These are phyloP conservation scores for Nannoperca australis DNA, from an alignment of 2,797 vertebrate genomes.

Conservation along the genomic window DNA sequence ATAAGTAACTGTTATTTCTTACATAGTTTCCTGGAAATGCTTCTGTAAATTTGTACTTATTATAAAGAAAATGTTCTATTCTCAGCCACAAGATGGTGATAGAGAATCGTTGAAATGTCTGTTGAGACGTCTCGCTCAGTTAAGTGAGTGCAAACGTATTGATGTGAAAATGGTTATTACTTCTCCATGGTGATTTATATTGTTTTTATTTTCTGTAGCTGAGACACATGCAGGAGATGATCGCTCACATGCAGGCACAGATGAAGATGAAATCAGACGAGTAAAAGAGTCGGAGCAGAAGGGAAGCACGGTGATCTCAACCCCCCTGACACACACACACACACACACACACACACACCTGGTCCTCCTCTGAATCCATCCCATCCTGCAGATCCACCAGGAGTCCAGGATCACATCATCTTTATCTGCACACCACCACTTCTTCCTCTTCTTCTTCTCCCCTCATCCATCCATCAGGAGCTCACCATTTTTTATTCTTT, in stretches of 20 bases:
- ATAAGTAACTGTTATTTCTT: constrained; percentile 6
- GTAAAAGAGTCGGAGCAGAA: constrained; percentile 60
- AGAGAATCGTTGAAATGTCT: background rate
- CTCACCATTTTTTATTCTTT: background rate
- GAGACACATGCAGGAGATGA: constrained; percentile 94
- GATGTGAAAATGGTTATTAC: background rate
- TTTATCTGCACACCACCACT: constrained; percentile 16
- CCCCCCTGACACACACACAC: background rate
- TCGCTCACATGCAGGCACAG: constrained; percentile 92
- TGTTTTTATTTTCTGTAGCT: constrained; percentile 72
- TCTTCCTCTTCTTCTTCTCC: constrained; percentile 29
- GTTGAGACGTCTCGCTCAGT: background rate
- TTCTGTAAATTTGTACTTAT: background rate
- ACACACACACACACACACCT: constrained; percentile 14
- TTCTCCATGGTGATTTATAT: background rate
- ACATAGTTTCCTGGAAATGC: background rate
- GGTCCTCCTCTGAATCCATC: constrained; percentile 24
- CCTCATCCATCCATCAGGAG: constrained; percentile 60
- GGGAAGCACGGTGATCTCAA: constrained; percentile 22
- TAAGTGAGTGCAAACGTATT: background rate
- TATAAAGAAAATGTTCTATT: constrained; percentile 5
- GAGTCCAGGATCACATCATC: constrained; percentile 23
- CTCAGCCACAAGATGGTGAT: constrained; percentile 68
- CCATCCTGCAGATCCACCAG: constrained; percentile 16
- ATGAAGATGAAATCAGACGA: constrained; percentile 92